A percentile compares a stretch with the other conserved stretches of the same genome.
Evolutionary conservation across 2,797 vertebrate genomes (phyloP).

Genomic region (Phoxinus dragarum): DNA sequence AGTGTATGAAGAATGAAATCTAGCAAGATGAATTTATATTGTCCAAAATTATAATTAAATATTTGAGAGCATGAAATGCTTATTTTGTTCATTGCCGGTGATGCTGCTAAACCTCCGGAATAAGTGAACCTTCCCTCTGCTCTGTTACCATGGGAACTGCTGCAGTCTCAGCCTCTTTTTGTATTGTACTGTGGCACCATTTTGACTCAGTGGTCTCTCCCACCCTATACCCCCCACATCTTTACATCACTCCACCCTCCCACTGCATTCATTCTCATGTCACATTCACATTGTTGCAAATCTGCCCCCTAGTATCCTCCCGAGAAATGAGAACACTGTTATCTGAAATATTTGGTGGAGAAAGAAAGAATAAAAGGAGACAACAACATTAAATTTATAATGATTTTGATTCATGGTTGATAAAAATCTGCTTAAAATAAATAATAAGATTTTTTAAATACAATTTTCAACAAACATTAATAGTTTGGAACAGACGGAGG

Average conservation of each 20-base stretch:
- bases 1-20: conserved; percentile 35
- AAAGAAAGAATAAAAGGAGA: not conserved
- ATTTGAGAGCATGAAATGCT: not conserved
- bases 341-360: not conserved
- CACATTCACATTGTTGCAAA: conserved; percentile 38
- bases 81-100: not conserved
- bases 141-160: conserved; percentile 85
- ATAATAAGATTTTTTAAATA: not conserved
- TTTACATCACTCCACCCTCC: conserved; percentile 47
- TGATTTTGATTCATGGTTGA: not conserved
- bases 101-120: not conserved
- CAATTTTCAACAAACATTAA: not conserved
- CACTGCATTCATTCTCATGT: conserved; percentile 35
- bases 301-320: conserved; percentile 40
- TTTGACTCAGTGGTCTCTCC: conserved; percentile 63
- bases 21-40: not conserved
- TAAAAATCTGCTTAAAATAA: not conserved
- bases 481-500: not conserved
- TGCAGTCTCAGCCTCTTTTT: conserved; percentile 75
- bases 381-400: not conserved
- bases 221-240: conserved; percentile 49
- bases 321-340: conserved; percentile 27
- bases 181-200: conserved; percentile 63
- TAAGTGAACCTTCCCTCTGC: conserved; percentile 41
- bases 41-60: not conserved